Evolutionary conservation across 2,888 invertebrate genomes (phyloP).

Genomic region (Dryococelus australis): DNA sequence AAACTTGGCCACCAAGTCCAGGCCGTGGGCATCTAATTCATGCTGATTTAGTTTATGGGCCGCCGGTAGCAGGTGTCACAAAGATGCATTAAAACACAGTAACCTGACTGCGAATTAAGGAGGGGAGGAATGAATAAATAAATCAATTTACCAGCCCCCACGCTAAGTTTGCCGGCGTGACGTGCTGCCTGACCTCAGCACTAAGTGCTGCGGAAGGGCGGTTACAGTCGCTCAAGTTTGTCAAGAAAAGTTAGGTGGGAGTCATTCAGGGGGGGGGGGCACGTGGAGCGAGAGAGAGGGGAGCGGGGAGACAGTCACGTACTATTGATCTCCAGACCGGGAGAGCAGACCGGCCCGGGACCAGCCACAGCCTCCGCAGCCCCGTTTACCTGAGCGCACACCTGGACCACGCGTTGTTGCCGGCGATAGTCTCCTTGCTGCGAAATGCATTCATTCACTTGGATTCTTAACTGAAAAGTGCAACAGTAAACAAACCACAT

Average conservation of each 20-base stretch:
- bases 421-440: not conserved
- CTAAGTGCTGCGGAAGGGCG: not conserved
- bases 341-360: slow-evolving; percentile 27
- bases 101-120: not conserved
- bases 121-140: not conserved
- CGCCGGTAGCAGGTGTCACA: no score
- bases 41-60: no score
- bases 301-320: slow-evolving; percentile 27
- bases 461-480: no score
- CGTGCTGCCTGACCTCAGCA: not conserved
- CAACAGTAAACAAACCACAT: no score
- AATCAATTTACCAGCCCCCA: not conserved
- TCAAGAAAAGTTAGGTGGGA: not conserved
- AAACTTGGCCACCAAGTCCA: no score
- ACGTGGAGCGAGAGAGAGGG: not conserved
- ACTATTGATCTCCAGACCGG: slow-evolving; percentile 31
- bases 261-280: not conserved
- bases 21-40: no score
- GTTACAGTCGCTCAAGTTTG: not conserved
- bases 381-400: slow-evolving; percentile 12
- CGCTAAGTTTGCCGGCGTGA: not conserved
- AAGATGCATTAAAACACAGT: not conserved
- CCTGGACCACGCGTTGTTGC: slow-evolving; percentile 24
- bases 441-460: no score
- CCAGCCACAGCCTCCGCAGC: slow-evolving; percentile 6